Conservation (phyloP, 2,113 vertebrate species). For the human (Homo sapiens) region GRCh38 chrX:115003501-115004000, state of each 20-base stretch:
- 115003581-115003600: too few species aligned
- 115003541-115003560: too few species aligned
- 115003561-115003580: too few species aligned
- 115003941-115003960: conserved; percentile 8
- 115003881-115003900: neutral
- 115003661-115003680: conserved; percentile 7
- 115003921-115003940: neutral
- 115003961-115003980: neutral
- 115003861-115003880: neutral
- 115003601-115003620: too few species aligned
- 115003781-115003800: conserved; percentile 36
- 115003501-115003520: too few species aligned
- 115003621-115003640: too few species aligned
- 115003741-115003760: neutral
- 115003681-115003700: neutral
- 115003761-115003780: conserved; percentile 11
- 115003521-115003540: too few species aligned
- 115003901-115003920: conserved; percentile 4
- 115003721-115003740: conserved; percentile 1
- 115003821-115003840: neutral
- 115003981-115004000: conserved; percentile 12
- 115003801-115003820: conserved; percentile 32
- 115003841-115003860: neutral
- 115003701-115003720: conserved; percentile 1
- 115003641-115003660: neutral